Evolutionary conservation across 2,797 vertebrate genomes (phyloP).

Genomic region (Malurus leucopterus): DNA sequence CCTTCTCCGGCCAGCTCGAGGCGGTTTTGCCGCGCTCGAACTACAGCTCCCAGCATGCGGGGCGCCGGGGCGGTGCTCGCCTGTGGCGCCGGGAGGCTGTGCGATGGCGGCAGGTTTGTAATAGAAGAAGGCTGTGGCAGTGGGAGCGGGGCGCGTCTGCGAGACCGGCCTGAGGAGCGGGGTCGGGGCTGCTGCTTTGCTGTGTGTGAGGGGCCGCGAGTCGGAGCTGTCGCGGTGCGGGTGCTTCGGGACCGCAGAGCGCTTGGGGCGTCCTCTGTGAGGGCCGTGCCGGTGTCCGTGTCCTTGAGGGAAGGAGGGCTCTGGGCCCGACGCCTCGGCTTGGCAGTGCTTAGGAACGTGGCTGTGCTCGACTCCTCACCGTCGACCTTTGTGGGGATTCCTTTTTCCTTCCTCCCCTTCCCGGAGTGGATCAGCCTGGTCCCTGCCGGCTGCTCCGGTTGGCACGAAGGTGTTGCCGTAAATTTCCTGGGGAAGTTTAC

Average conservation of each 20-base stretch:
- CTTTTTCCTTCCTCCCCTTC: neutral
- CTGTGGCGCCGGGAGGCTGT: constrained; percentile 25
- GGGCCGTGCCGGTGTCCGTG: neutral
- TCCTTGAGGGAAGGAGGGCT: neutral
- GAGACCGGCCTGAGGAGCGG: neutral
- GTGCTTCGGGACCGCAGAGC: rapidly evolving
- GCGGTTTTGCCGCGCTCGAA: rapidly evolving
- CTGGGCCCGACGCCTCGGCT: neutral
- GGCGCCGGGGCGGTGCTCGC: neutral
- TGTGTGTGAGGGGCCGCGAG: rapidly evolving
- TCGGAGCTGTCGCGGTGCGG: neutral
- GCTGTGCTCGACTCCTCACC: neutral
- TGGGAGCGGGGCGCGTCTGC: rapidly evolving
- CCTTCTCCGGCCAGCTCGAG: rapidly evolving
- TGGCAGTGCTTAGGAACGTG: neutral
- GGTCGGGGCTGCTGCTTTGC: rapidly evolving
- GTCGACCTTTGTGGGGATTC: neutral
- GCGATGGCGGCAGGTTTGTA: constrained; percentile 45
- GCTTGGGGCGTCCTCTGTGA: too few species aligned
- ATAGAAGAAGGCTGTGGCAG: neutral
- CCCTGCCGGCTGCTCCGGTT: too few species aligned
- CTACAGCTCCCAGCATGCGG: constrained; percentile 48
- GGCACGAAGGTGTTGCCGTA: neutral
- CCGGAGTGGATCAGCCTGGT: neutral
- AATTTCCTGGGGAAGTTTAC: too few species aligned